phyloP scores from a whole-genome alignment of 2,113 vertebrate genomes.

The Indicator indicator region DNA sequence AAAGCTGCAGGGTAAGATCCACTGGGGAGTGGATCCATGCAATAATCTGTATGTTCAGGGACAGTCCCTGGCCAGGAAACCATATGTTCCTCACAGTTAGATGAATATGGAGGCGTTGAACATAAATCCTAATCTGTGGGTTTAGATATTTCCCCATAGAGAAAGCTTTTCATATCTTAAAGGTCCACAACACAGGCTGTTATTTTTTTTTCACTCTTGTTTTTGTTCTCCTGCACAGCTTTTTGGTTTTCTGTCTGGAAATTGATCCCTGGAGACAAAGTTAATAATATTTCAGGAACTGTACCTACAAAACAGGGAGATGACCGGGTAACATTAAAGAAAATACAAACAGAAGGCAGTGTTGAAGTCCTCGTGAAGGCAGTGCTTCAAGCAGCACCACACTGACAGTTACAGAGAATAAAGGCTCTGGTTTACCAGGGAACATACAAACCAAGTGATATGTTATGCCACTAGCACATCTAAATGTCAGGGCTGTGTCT shows the following conservation, averaged over 20 bases:
- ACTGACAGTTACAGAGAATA: neutral
- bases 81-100: neutral
- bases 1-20: neutral
- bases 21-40: neutral
- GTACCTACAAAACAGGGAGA: neutral
- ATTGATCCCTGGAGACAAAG: constrained; percentile 42
- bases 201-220: neutral
- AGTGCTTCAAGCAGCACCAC: neutral
- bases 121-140: neutral
- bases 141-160: neutral
- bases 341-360: constrained; percentile 9
- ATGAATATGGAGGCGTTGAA: neutral
- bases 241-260: constrained; percentile 39
- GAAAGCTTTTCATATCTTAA: neutral
- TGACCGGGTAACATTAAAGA: constrained; percentile 5
- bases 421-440: neutral
- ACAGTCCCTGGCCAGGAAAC: accelerated
- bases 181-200: neutral
- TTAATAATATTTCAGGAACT: constrained; percentile 54
- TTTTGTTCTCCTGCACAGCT: neutral
- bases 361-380: neutral
- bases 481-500: neutral
- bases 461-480: neutral
- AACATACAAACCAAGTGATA: neutral
- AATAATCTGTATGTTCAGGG: neutral